Percentiles rank a stretch among this genome's conserved stretches.
phyloP scores from a whole-genome alignment of 2,797 vertebrate species.

The Leptatherina wallacei region DNA sequence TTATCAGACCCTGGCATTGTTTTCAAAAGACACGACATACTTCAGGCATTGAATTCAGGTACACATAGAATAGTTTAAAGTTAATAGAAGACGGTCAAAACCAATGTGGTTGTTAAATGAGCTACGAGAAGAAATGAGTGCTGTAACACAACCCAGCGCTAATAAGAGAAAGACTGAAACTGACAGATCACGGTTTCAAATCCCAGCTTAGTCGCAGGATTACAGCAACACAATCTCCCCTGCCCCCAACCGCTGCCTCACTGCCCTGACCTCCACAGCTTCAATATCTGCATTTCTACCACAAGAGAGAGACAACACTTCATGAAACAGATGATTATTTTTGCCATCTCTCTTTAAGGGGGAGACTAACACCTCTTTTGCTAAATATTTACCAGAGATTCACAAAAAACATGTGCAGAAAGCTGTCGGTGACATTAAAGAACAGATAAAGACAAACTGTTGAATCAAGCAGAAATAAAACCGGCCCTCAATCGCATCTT shows the following conservation, averaged over 20 bases:
- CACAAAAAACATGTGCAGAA: conserved; percentile 6
- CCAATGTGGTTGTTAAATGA: conserved; percentile 28
- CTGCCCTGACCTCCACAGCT: conserved; percentile 36
- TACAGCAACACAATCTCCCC: conserved; percentile 75
- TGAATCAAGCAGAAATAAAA: conserved; percentile 43
- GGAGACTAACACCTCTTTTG: conserved; percentile 2
- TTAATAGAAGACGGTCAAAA: conserved; percentile 21
- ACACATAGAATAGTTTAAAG: background rate
- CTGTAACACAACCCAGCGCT: conserved; percentile 44
- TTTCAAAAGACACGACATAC: conserved; percentile 21
- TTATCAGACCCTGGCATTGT: conserved; percentile 84
- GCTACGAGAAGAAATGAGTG: conserved; percentile 57
- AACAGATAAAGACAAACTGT: conserved; percentile 37
- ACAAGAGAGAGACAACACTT: conserved; percentile 18
- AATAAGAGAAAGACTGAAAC: conserved; percentile 62
- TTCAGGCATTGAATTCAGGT: conserved; percentile 1
- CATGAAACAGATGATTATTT: conserved; percentile 7
- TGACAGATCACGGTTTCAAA: conserved; percentile 82
- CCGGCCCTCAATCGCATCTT: conserved; percentile 36
- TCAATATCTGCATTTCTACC: conserved; percentile 51
- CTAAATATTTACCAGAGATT: conserved; percentile 3
- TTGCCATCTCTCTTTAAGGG: background rate
- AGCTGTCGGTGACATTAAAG: conserved; percentile 16
- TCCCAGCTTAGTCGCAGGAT: conserved; percentile 78
- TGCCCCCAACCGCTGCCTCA: conserved; percentile 52